Evolutionary conservation across 2,888 invertebrate genomes (phyloP).

Genomic region (Caenorhabditis japonica): DNA sequence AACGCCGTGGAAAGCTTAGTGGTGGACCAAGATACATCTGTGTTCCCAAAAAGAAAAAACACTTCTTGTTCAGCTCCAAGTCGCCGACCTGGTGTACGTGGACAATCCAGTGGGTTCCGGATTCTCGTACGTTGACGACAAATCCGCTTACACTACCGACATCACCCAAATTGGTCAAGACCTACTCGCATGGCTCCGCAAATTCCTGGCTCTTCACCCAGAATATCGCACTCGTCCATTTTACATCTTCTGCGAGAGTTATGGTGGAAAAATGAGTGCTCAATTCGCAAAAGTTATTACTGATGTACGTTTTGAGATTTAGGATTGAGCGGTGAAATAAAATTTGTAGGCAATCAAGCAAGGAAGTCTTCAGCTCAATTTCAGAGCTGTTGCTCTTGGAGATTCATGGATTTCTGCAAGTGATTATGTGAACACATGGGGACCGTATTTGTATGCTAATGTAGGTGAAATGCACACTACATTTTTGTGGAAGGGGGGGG

Average conservation of each 20-base stretch:
- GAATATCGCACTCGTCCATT: constrained; percentile 85
- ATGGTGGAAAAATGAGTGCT: constrained; percentile 92
- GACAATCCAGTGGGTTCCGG: constrained; percentile 93
- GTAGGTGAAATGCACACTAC: constrained; percentile 79
- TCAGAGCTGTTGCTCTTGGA: constrained; percentile 87
- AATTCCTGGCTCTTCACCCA: constrained; percentile 83
- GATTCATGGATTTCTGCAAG: constrained; percentile 92
- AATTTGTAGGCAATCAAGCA: constrained; percentile 82
- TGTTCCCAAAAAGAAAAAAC: no score
- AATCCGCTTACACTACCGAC: constrained; percentile 65
- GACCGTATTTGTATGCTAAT: constrained; percentile 84
- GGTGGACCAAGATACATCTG: no score
- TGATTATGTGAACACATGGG: constrained; percentile 88
- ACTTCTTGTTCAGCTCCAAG: constrained; percentile 81
- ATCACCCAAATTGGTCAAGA: constrained; percentile 83
- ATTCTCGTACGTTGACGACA: constrained; percentile 83
- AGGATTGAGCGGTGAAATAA: neutral
- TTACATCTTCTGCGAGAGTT: constrained; percentile 90
- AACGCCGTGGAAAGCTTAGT: no score
- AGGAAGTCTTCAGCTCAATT: constrained; percentile 80
- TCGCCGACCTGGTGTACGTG: constrained; percentile 88
- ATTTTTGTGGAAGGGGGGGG: no score
- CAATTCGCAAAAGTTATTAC: constrained; percentile 83
- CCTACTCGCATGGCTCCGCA: constrained; percentile 84
- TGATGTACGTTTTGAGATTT: constrained; percentile 76